Evolutionary conservation across 2,797 vertebrate species (phyloP), one percentile per base, ranked within the genome.

Genomic region (Pipistrellus nathusii): DNA sequence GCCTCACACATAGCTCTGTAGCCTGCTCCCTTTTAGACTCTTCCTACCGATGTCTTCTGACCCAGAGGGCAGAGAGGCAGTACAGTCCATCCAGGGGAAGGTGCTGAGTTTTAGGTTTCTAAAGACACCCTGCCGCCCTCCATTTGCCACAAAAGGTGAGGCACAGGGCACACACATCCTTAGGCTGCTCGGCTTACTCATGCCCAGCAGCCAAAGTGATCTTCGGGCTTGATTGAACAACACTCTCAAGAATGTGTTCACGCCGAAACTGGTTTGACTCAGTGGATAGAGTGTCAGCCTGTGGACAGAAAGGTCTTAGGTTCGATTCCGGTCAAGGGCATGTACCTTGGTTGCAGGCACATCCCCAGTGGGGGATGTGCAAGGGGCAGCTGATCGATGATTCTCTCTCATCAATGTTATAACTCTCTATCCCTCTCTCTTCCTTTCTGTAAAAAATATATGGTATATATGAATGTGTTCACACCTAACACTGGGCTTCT

Each of bases 111-210:
- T 44, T 55, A 46, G 55, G 27, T 18, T 51, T 66, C 27, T 23
- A 20, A 44, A 84, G 35, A 27, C 17, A 21, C 6, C 80, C 14
- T 8, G 3, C 6, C 18, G 73, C 18, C 9, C 20, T 8, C 55
- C 35, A 0, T 3, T 8, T 23, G 73, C n/a, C 15, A 12, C 17
- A 9, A 15, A n/a, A 62, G 46, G 8, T 4, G n/a, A 10, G 0
- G 32, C 32, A 32, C 0, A 17, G 44, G 55, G 44, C 2, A 4
- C 0, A 1, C 12, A 1, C 1, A 3, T 20, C 9, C 69, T 51
- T 13, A 6, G 66, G 46, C 35, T 32, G 27, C 75, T 85, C 25
- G 4, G 66, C 3, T 5, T 25, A 4, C 21, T 1, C 30, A 3
- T 25, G 68, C 72, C 41, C 27, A 6, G 30, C 21, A 48, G n/a